Evolutionary conservation across 2,888 invertebrate species (phyloP).

Genomic region (Pachymerium ferrugineum): DNA sequence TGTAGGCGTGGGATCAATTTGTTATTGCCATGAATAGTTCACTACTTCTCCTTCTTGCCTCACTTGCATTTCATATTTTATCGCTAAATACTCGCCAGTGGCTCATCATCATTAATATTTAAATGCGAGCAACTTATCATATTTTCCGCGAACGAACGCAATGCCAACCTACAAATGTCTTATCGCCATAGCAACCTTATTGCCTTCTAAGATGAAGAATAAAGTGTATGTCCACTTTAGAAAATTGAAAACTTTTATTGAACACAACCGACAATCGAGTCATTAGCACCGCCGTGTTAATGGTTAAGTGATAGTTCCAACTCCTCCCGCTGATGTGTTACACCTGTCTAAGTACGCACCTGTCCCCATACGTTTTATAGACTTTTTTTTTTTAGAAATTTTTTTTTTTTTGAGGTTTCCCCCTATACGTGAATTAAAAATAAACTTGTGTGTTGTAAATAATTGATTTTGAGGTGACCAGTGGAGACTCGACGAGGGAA

Average conservation of each 20-base stretch:
- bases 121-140: constrained; percentile 28
- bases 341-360: not conserved
- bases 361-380: not conserved
- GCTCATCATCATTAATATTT: constrained; percentile 30
- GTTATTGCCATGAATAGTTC: constrained; percentile 30
- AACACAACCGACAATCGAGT: not conserved
- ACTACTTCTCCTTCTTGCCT: not conserved
- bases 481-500: not conserved
- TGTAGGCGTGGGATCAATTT: constrained; percentile 23
- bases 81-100: constrained; percentile 29
- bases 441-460: not conserved
- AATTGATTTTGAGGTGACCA: not conserved
- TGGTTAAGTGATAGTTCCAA: not conserved
- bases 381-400: not conserved
- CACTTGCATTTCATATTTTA: constrained; percentile 28
- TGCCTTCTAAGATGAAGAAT: no score
- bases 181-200: not conserved
- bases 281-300: not conserved
- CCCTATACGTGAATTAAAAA: not conserved
- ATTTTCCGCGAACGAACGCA: not conserved
- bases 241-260: not conserved
- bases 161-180: not conserved
- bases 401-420: not conserved
- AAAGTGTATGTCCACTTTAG: no score
- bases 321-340: not conserved